A percentile compares a stretch with the other conserved stretches of the same genome.
Conservation (phyloP, 2,888 invertebrate species). For the Acanthosepion esculentum region DNA sequence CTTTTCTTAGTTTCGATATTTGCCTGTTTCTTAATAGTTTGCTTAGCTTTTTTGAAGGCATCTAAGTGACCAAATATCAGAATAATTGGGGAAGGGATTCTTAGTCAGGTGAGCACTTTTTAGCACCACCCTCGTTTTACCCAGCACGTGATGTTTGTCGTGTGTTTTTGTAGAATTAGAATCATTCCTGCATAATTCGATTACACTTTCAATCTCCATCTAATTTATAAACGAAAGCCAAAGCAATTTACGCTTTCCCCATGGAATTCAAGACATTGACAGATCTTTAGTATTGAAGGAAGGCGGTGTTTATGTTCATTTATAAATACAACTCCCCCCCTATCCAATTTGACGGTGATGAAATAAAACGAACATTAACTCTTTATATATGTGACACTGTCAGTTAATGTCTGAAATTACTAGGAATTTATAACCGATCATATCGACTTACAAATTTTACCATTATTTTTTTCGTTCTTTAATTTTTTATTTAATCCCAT, state of each 20-base stretch:
- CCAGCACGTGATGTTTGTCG: too few species aligned
- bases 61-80: too few species aligned
- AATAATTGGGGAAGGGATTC: too few species aligned
- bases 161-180: neutral
- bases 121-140: too few species aligned
- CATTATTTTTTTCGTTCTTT: neutral
- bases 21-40: too few species aligned
- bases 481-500: neutral
- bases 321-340: neutral
- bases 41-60: too few species aligned
- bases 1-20: too few species aligned
- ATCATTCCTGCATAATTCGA: neutral
- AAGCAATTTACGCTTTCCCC: neutral
- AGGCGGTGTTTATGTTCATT: neutral
- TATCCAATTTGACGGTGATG: neutral
- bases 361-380: neutral
- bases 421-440: neutral
- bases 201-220: neutral
- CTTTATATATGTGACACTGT: neutral
- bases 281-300: neutral
- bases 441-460: neutral
- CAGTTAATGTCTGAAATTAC: neutral
- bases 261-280: neutral
- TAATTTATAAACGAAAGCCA: neutral
- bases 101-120: too few species aligned